A percentile compares a stretch with the other conserved stretches of the same genome.
Conservation (phyloP, 2,797 vertebrate species). For the Saxicola maurus region DNA sequence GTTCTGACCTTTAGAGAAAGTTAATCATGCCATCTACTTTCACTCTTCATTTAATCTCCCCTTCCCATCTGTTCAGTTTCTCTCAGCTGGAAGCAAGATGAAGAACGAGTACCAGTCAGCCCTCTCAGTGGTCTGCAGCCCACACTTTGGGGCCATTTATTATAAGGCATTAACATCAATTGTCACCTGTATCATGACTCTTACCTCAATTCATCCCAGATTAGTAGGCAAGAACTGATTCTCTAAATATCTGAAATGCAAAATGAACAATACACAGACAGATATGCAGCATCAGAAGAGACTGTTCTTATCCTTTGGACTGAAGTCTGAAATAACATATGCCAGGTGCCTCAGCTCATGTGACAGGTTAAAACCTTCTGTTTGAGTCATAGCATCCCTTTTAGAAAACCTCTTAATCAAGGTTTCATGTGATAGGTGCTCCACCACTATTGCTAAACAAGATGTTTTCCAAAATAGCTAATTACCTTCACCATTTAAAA, state of each 20-base stretch:
- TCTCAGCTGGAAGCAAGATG: constrained; percentile 55
- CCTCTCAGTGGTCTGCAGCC: constrained; percentile 37
- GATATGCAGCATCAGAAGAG: not conserved
- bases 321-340: not conserved
- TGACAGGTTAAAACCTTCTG: not conserved
- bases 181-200: constrained; percentile 8
- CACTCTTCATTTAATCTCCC: constrained; percentile 59
- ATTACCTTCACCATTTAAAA: constrained; percentile 16
- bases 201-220: not conserved
- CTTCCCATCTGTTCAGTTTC: constrained; percentile 56
- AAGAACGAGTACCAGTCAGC: constrained; percentile 47
- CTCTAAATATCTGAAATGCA: not conserved
- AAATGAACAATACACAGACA: not conserved
- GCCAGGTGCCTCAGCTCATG: not conserved
- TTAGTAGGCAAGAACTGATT: not conserved
- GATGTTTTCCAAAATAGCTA: constrained; percentile 32
- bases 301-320: not conserved
- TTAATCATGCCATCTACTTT: constrained; percentile 57
- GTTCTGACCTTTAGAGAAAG: constrained; percentile 61
- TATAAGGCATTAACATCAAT: constrained; percentile 24
- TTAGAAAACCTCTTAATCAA: constrained; percentile 16
- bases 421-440: not conserved
- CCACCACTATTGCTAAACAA: constrained; percentile 17
- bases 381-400: not conserved
- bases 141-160: constrained; percentile 39